Evolutionary conservation across 2,888 invertebrate species (phyloP).

Genomic region (Dyspetes luteomarginatus): DNA sequence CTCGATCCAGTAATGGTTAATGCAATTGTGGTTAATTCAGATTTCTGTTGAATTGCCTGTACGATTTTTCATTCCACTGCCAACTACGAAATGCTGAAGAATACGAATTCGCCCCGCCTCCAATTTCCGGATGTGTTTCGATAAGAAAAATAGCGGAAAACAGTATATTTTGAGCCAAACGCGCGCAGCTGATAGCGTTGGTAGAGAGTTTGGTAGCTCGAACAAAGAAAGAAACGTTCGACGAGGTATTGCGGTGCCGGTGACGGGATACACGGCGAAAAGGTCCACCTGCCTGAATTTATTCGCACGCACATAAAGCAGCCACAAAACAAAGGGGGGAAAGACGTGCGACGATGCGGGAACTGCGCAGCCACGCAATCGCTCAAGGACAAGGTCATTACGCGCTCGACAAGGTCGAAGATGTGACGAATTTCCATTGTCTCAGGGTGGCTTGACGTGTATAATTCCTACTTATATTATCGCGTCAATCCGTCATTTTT

Average conservation of each 20-base stretch:
- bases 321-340: constrained; percentile 35
- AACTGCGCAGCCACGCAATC: constrained; percentile 54
- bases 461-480: constrained; percentile 23
- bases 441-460: constrained; percentile 7
- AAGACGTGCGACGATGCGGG: constrained; percentile 51
- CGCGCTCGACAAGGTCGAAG: constrained; percentile 53
- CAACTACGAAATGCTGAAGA: too few relatives aligned
- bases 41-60: too few relatives aligned
- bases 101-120: too few relatives aligned
- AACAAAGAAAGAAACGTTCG: constrained; percentile 51
- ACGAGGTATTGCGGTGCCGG: constrained; percentile 22
- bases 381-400: constrained; percentile 59
- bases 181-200: constrained; percentile 6
- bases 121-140: too few relatives aligned
- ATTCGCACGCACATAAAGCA: constrained; percentile 41
- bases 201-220: background rate
- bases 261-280: constrained; percentile 22
- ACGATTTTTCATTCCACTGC: too few relatives aligned
- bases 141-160: background rate
- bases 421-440: constrained; percentile 57
- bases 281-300: constrained; percentile 62
- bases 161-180: constrained; percentile 16
- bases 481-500: constrained; percentile 22
- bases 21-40: too few relatives aligned
- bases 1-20: too few relatives aligned